Evolutionary conservation across 2,113 vertebrate species (phyloP).

Genomic region (Castor canadensis): DNA sequence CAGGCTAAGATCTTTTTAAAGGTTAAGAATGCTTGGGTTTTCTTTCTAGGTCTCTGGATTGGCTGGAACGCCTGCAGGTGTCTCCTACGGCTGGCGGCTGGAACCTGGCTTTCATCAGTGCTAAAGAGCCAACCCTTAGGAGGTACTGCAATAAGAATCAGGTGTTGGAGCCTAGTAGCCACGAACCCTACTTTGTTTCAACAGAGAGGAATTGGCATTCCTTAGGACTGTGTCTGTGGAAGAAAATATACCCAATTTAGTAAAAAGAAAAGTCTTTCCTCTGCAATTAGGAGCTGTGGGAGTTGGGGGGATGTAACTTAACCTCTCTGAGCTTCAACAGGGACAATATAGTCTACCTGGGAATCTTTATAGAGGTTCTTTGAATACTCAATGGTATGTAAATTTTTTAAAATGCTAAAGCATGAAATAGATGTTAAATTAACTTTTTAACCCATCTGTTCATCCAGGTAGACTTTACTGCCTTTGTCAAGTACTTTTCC

Average conservation of each 20-base stretch:
- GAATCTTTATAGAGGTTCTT: neutral
- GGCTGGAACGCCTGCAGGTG: slow-evolving; percentile 49
- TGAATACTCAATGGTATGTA: neutral
- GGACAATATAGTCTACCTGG: neutral
- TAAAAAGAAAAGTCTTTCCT: neutral
- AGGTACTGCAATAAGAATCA: slow-evolving; percentile 28
- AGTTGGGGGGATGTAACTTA: neutral
- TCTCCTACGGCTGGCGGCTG: slow-evolving; percentile 47
- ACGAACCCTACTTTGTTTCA: neutral
- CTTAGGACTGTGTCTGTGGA: neutral
- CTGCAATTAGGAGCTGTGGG: neutral
- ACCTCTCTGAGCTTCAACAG: neutral
- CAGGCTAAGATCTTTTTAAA: slow-evolving; percentile 82
- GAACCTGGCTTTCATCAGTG: slow-evolving; percentile 57
- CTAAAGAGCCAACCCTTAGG: slow-evolving; percentile 61
- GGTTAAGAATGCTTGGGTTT: slow-evolving; percentile 80
- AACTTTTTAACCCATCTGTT: neutral
- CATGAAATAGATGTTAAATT: neutral
- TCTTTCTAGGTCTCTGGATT: slow-evolving; percentile 71
- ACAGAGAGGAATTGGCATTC: neutral
- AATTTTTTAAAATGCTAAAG: neutral
- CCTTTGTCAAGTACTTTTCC: neutral
- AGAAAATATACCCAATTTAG: neutral
- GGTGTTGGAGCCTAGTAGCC: neutral
- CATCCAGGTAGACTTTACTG: neutral